Evolutionary conservation across 1,140 invertebrate genomes (phyloP).

Genomic region (Apis cerana): DNA sequence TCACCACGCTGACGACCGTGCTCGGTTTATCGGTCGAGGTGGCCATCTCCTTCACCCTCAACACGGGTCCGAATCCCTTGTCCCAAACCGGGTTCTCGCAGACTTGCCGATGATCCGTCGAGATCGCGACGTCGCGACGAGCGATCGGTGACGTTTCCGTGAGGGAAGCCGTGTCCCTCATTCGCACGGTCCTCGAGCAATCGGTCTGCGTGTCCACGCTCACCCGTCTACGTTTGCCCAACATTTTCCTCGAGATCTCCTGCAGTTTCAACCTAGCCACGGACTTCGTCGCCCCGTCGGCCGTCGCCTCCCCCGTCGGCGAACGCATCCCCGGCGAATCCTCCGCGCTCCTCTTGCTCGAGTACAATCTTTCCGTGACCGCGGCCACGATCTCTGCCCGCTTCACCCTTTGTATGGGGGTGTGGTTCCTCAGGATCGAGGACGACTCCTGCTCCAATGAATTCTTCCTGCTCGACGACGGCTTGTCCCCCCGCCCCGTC

Average conservation of each 20-base stretch:
- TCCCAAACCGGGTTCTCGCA: slow-evolving; percentile 8
- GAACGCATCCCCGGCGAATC: slow-evolving; percentile 74
- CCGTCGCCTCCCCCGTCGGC: slow-evolving; percentile 64
- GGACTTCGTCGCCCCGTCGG: slow-evolving; percentile 59
- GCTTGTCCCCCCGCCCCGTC: slow-evolving; percentile 53
- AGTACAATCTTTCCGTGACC: slow-evolving; percentile 86
- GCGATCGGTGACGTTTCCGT: slow-evolving; percentile 66
- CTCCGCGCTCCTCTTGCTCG: slow-evolving; percentile 83
- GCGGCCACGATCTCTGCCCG: slow-evolving; percentile 86
- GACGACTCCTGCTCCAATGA: slow-evolving; percentile 62
- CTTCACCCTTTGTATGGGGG: slow-evolving; percentile 70
- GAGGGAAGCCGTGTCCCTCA: slow-evolving; percentile 82
- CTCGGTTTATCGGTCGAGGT: slow-evolving; percentile 70
- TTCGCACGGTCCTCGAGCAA: slow-evolving; percentile 77
- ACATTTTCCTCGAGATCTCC: slow-evolving; percentile 78
- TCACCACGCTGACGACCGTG: slow-evolving; percentile 48
- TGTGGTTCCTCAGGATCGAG: slow-evolving; percentile 51
- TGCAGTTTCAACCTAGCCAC: slow-evolving; percentile 74
- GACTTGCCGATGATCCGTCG: slow-evolving; percentile 74
- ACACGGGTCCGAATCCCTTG: slow-evolving; percentile 43
- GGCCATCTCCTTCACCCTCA: slow-evolving; percentile 74
- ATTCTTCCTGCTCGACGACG: slow-evolving; percentile 59
- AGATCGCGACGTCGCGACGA: slow-evolving; percentile 65
- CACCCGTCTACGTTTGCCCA: slow-evolving; percentile 81
- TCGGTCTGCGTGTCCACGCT: slow-evolving; percentile 85